A percentile compares a stretch with the other conserved stretches of the same genome.
phyloP scores from a whole-genome alignment of 2,113 vertebrate genomes.

The Sphaerodactylus townsendi region DNA sequence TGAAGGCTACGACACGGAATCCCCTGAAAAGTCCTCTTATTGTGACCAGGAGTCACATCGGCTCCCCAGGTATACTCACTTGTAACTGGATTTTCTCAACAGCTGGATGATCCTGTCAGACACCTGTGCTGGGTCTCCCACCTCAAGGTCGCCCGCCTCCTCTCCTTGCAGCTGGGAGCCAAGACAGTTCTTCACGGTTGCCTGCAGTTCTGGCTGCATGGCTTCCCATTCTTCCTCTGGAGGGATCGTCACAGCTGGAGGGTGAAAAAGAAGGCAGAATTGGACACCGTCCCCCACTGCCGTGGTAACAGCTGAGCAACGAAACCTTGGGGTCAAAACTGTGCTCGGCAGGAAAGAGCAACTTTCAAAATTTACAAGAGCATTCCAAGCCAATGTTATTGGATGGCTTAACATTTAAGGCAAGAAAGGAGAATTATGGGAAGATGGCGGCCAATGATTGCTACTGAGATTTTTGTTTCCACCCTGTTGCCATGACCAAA shows the following conservation, averaged over 20 bases:
- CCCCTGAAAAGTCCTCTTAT: neutral
- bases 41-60: neutral
- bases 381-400: neutral
- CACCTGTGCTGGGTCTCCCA: slow-evolving; percentile 71
- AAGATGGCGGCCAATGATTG: too few relatives aligned
- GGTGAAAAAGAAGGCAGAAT: neutral
- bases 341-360: neutral
- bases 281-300: neutral
- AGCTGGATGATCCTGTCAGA: slow-evolving; percentile 77
- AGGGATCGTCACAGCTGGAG: slow-evolving; percentile 72
- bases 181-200: slow-evolving; percentile 75
- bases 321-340: neutral
- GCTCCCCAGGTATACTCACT: slow-evolving; percentile 66
- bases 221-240: slow-evolving; percentile 91
- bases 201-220: slow-evolving; percentile 89
- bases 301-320: neutral
- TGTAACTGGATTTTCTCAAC: slow-evolving; percentile 89
- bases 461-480: too few relatives aligned
- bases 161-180: slow-evolving; percentile 60
- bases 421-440: too few relatives aligned
- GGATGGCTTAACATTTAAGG: neutral
- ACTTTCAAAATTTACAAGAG: neutral
- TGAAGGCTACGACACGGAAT: neutral
- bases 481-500: too few relatives aligned
- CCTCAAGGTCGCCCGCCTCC: slow-evolving; percentile 52